These are phyloP conservation scores for Adoxophyes honmai DNA, from an alignment of 1,140 invertebrate species.

Conservation along the genomic window DNA sequence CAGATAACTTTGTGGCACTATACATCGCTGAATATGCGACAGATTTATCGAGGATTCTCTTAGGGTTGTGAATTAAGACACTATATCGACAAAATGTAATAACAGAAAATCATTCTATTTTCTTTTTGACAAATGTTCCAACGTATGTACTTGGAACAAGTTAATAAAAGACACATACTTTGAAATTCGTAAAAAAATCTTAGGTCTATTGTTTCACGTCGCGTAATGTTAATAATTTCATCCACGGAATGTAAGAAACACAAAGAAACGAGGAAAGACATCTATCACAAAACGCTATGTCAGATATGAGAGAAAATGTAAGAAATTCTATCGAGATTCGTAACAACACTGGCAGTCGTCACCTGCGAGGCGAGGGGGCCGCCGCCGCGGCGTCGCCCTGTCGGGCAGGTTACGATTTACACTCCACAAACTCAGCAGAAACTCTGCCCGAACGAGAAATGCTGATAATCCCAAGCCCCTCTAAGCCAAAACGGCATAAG, in stretches of 20 bases:
- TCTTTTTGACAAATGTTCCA: no score
- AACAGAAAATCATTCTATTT: no score
- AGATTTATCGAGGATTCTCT: slow-evolving; percentile 66
- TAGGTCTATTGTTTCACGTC: no score
- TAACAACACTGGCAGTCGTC: slow-evolving; percentile 53
- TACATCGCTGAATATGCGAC: slow-evolving; percentile 72
- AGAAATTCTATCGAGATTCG: slow-evolving; percentile 10
- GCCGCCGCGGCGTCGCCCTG: slow-evolving; percentile 58
- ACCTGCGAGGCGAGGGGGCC: slow-evolving; percentile 51
- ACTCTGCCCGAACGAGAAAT: slow-evolving; percentile 61
- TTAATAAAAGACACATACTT: no score
- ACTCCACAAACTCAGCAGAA: slow-evolving; percentile 72
- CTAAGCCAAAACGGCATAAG: background rate
- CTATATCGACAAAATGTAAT: no score
- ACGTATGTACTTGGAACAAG: no score
- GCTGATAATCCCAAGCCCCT: slow-evolving; percentile 57
- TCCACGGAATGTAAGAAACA: no score
- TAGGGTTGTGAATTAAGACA: slow-evolving; percentile 36
- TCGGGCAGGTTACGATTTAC: slow-evolving; percentile 76
- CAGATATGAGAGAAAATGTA: slow-evolving; percentile 13
- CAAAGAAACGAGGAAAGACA: no score
- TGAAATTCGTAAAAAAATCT: no score
- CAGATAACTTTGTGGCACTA: slow-evolving; percentile 13
- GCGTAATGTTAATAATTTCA: no score
- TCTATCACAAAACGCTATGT: background rate